Base-by-base conservation (phyloP, 2,113 vertebrate genomes). In the Halichoerus grypus region DNA sequence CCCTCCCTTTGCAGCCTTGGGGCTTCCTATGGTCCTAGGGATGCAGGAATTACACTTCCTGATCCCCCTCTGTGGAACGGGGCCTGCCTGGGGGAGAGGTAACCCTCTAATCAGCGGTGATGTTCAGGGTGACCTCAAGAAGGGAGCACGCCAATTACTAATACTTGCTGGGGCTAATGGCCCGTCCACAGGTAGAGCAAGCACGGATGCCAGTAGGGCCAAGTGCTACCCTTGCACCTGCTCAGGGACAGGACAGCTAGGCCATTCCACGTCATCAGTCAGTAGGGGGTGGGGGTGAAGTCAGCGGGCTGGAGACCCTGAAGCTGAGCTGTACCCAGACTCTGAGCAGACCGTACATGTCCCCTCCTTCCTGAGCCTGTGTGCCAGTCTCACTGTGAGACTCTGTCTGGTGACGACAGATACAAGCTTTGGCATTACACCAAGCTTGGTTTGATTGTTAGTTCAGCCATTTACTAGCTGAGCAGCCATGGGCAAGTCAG, bases 231-330 rank as follows among this genome's bases (percentile, higher is more conserved):
- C 31, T 84, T 9, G 1, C 33, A 13, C 63, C 39, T 6, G n/a
- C 36, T 39, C 61, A 15, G 79, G 61, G 12, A 9, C 3, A 1
- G 24, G 55, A 31, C 15, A 39, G 69, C n/a, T 33, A 28, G 39
- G 82, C 26, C 1, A 4, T 21, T 36, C 26, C 19, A 7, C 0
- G 4, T 18, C 63, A 7, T 36, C 49, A 24, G 11, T 53, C n/a
- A 3, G 12, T 1, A 22, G 59, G 59, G 11, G 12, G 4, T 8
- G 13, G 51, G 36, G 31, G 33, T 19, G 22, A 80, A 84, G 55
- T 24, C 4, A 6, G 4, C 26, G 10, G 14, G 49, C 26, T 67
- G 26, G 36, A 13, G 46, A 85, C 15, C 42, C 26, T 12, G 19
- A 36, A 13, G 28, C 63, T 5, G 28, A 65, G 63, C 63, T 65